Evolutionary conservation across 1,140 invertebrate genomes (phyloP), one percentile per base, ranked within the genome.

Genomic region (Pseudomyrmex flavicornis): DNA sequence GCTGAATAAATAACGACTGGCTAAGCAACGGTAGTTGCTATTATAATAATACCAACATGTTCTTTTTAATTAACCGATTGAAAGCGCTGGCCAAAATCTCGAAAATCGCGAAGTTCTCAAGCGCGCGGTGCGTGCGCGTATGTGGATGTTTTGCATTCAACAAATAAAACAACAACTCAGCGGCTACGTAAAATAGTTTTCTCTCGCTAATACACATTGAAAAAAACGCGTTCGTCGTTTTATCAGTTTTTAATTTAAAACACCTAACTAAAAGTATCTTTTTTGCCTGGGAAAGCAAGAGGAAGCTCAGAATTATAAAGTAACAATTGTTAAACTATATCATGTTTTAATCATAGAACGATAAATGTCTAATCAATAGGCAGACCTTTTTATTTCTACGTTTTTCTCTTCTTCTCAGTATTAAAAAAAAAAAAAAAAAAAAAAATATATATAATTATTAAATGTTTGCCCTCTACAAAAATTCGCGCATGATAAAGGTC

Each of bases 61-160:
- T 85, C 85, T 83, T 89, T 87, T 89, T 90, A 85, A 88, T 88
- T 88, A 87, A 84, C 86, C 86, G 86, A 88, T 83, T 82, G 80
- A 85, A 83, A 84, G 70, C 70, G 65, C 56, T 68, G 69, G 10
- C 20, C 52, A 61, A 65, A 56, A 74, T 17, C 44, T 48, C 54
- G 10, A 50, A 58, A 35, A 35, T 35, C 35, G 35, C 35, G 0
- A 35, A 35, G 35, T 35, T 35, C 35, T 35, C 35, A 7, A 35
- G 35, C 35, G 35, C 5, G 5, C 35, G 35, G 35, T 35, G 35
- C 5, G 35, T 35, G 35, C 35, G 35, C 35, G 35, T 35, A 5
- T 35, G 35, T 7, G 35, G 7, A 13, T 15, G 20, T 15, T 61
- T 10, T n/a, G 4, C 22, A 20, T n/a, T 15, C 4, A 48, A 48